phyloP scores from a whole-genome alignment of 2,113 vertebrate species.

The Ciconia boyciana region DNA sequence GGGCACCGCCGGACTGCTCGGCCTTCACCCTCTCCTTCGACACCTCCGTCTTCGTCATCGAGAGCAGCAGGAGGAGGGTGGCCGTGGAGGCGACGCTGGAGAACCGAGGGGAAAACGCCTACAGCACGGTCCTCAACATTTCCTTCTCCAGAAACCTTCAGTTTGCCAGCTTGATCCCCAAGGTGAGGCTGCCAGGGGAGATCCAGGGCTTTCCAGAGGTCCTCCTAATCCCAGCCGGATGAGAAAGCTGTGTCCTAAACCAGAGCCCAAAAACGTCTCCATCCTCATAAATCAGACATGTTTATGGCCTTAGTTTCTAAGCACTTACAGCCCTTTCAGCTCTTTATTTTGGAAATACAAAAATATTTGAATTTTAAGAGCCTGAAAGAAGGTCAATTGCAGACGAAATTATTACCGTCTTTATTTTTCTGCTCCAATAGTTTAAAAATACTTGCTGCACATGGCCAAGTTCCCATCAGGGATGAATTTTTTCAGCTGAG shows the following conservation, averaged over 20 bases:
- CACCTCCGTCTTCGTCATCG: constrained; percentile 75
- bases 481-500: background rate
- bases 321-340: background rate
- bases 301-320: background rate
- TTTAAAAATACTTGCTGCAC: background rate
- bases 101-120: constrained; percentile 93
- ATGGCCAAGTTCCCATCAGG: background rate
- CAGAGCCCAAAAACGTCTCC: background rate
- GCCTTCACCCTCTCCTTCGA: constrained; percentile 75
- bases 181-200: background rate
- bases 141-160: constrained; percentile 88
- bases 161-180: constrained; percentile 84
- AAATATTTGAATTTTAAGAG: background rate
- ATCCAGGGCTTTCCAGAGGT: background rate
- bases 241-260: background rate
- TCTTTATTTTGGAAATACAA: background rate
- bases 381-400: background rate
- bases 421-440: background rate
- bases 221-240: accelerated
- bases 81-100: constrained; percentile 85
- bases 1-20: constrained; percentile 49
- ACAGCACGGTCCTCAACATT: constrained; percentile 85
- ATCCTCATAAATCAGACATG: background rate
- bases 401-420: background rate
- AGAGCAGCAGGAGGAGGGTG: constrained; percentile 83